Evolutionary conservation across 1,140 invertebrate species (phyloP).

Genomic region (Bombus turneri): DNA sequence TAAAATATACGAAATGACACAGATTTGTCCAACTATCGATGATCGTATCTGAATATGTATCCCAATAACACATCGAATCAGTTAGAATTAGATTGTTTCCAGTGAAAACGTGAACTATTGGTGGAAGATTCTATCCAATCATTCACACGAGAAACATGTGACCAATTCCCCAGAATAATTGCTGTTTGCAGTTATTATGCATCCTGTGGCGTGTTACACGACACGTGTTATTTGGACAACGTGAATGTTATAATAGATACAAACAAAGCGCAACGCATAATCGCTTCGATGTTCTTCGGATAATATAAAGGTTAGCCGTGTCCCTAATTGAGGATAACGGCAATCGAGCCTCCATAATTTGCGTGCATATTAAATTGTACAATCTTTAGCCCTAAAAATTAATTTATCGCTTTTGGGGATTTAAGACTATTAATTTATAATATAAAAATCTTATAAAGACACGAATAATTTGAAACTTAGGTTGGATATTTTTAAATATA

Average conservation of each 20-base stretch:
- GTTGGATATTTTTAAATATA: neutral
- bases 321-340: neutral
- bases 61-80: neutral
- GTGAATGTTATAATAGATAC: slow-evolving; percentile 9
- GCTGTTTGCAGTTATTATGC: slow-evolving; percentile 24
- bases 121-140: neutral
- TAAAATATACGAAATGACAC: no score
- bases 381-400: neutral
- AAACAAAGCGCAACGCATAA: neutral
- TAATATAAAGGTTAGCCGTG: slow-evolving; percentile 11
- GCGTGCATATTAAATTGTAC: neutral
- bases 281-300: neutral
- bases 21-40: no score
- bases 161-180: slow-evolving; percentile 18
- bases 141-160: slow-evolving; percentile 7
- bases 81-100: neutral
- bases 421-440: neutral
- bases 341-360: neutral
- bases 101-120: neutral
- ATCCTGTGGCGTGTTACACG: neutral
- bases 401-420: neutral
- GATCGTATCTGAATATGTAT: neutral
- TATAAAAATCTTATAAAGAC: neutral
- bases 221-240: slow-evolving; percentile 3
- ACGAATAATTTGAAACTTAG: neutral